Base-by-base conservation (phyloP, 2,113 vertebrate genomes). In the Zapornia atra region DNA sequence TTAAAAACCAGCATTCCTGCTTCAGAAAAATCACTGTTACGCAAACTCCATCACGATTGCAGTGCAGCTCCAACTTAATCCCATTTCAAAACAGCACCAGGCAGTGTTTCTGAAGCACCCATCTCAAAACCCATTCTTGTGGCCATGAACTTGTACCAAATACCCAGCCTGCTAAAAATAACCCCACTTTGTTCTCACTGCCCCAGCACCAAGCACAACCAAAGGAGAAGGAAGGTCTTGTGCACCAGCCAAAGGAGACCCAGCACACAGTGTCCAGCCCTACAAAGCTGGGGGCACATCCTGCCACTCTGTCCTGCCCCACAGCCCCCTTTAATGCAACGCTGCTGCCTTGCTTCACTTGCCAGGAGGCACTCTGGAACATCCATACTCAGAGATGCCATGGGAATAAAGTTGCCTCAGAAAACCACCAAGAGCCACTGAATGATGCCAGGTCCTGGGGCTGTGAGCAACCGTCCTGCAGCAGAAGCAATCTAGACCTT, bases 291-390 rank as follows among this genome's bases (percentile, higher is more conserved):
- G 66, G 13, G 3, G 5, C 12, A 10, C 21, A 11, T 50, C 73
- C 64, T 25, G 3, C 34, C 14, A 4, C 3, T 11, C 3, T 11
- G 1, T 15, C 28, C 61, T 19, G 10, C 31, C 48, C 4, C 4
- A 6, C 28, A 31, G 20, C n/a, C 28, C 15, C 50, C 17, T 26
- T 22, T 28, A 12, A 12, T 2, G 1, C 4, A 11, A 18, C 11
- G 26, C 21, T 20, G 59, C 82, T 21, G 28, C 0, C 11, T 24
- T 40, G 18, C 33, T 51, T 15, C 36, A 9, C 24, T 33, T 21
- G 42, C 66, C 5, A 28, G 33, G 34, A 24, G 26, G 7, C n/a
- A 28, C 11, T 61, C 61, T 48, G 28, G 28, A 81, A 69, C 48
- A 56, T 3, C 9, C 0, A 0, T 11, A 12, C 18, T 22, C 48